These are phyloP conservation scores for Nettapus auritus DNA, from an alignment of 2,113 vertebrate species.

Conservation along the genomic window DNA sequence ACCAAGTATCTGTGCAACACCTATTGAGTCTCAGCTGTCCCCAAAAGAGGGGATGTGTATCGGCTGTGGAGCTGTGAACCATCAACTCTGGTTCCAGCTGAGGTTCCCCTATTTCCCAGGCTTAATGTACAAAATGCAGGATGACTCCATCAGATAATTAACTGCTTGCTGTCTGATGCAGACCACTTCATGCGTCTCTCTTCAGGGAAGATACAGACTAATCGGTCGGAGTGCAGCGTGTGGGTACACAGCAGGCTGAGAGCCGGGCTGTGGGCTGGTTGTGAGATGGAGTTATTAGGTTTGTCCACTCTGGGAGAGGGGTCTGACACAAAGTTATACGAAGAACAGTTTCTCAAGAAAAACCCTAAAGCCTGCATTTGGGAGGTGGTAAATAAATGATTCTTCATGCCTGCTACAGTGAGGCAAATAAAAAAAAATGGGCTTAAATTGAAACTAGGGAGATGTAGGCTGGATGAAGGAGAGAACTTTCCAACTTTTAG, in stretches of 20 bases:
- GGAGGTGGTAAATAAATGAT: neutral
- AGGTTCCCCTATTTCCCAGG: neutral
- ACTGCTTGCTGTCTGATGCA: accelerated
- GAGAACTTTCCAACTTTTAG: neutral
- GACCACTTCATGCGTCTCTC: neutral
- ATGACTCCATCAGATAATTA: neutral
- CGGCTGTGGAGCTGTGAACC: neutral
- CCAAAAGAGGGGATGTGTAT: accelerated
- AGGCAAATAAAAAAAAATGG: neutral
- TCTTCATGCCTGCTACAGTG: neutral
- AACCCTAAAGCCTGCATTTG: neutral
- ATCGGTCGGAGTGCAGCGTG: neutral
- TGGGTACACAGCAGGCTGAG: neutral
- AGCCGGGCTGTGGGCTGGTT: accelerated
- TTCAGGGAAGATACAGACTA: neutral
- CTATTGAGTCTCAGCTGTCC: neutral
- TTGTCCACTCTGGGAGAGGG: neutral
- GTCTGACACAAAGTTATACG: neutral
- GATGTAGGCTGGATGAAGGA: neutral
- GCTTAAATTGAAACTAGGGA: neutral
- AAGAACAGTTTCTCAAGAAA: neutral
- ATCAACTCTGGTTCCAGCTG: neutral
- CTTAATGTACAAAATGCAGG: neutral
- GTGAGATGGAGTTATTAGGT: neutral
- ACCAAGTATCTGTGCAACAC: neutral